Evolutionary conservation across 2,113 vertebrate genomes (phyloP), one percentile per base, ranked within the genome.

Genomic region (Orthonyx spaldingii): DNA sequence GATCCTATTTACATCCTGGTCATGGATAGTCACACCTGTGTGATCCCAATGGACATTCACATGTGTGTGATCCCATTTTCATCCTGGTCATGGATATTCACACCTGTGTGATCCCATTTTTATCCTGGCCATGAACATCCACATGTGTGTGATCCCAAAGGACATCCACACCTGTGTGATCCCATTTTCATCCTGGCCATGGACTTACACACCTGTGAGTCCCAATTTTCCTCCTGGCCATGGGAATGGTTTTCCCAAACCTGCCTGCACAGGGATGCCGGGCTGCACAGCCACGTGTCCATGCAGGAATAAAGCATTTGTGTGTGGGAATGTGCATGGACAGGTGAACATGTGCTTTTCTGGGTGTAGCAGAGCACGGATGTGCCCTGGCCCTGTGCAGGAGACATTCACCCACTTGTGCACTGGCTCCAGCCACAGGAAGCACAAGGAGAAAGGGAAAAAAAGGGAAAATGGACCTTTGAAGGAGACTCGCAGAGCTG

Each of bases 21-120:
- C 11, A 3, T 3, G 3, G 19, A 16, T 3, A 8, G 13, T 9
- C 41, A 30, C 5, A 3, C 10, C 1, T 3, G 7, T 14, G 56
- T 28, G 63, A 23, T 61, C 28, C 46, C 24, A 20, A 19, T 55
- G 53, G 53, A 32, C 10, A 15, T 28, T 18, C 42, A 28, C 4
- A 9, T 5, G 2, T 3, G 7, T 14, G 56, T 28, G 63, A 23
- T 61, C 28, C 55, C 24, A 20, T 9, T 19, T 53, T 37, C 20
- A 33, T 37, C 63, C 53, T 42, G 84, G 52, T 2, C 50, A 6
- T 5, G 35, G 60, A 42, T 13, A 35, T 18, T 2, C 22, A 11
- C 18, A 9, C 1, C 0, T 5, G 7, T 7, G 74, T 19, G 42
- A 17, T n/a, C 37, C 71, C 26, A n/a, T 8, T 8, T 27, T 13